Evolutionary conservation across 2,797 vertebrate species (phyloP).

Genomic region (Momotus momota): DNA sequence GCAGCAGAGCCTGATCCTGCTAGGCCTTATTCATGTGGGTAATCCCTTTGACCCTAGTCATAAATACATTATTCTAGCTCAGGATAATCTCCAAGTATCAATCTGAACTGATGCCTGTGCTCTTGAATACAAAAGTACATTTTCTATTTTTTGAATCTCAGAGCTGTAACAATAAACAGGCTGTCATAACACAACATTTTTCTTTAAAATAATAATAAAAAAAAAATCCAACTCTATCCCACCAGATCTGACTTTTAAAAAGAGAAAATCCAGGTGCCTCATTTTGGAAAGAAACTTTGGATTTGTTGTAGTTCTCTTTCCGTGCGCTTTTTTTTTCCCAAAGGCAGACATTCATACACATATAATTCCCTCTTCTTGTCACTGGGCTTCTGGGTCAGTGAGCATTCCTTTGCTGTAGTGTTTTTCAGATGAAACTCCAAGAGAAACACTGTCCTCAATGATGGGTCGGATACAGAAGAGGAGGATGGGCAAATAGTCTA

Average conservation of each 20-base stretch:
- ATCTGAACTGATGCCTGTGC: slow-evolving; percentile 21
- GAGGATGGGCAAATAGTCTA: slow-evolving; percentile 78
- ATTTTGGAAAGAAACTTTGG: slow-evolving; percentile 60
- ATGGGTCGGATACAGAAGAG: slow-evolving; percentile 75
- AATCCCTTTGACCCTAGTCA: slow-evolving; percentile 66
- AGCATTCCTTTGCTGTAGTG: slow-evolving; percentile 80
- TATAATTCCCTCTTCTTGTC: slow-evolving; percentile 76
- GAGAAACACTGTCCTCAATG: slow-evolving; percentile 82
- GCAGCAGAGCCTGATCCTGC: slow-evolving; percentile 35
- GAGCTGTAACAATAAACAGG: slow-evolving; percentile 8
- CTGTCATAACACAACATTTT: not conserved
- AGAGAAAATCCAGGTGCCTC: slow-evolving; percentile 50
- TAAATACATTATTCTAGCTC: slow-evolving; percentile 66
- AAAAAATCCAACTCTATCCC: not conserved
- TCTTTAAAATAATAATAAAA: not conserved
- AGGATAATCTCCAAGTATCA: slow-evolving; percentile 63
- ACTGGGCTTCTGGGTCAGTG: slow-evolving; percentile 80
- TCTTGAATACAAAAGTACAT: not conserved
- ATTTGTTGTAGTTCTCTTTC: slow-evolving; percentile 66
- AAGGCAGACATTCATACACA: slow-evolving; percentile 67
- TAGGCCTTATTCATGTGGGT: slow-evolving; percentile 43
- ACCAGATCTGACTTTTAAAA: not conserved
- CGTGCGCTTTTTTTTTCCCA: slow-evolving; percentile 39
- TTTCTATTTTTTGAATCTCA: slow-evolving; percentile 36
- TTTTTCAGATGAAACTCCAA: slow-evolving; percentile 80